Evolutionary conservation across 2,888 invertebrate genomes (phyloP).

Genomic region (Philonicus albiceps): DNA sequence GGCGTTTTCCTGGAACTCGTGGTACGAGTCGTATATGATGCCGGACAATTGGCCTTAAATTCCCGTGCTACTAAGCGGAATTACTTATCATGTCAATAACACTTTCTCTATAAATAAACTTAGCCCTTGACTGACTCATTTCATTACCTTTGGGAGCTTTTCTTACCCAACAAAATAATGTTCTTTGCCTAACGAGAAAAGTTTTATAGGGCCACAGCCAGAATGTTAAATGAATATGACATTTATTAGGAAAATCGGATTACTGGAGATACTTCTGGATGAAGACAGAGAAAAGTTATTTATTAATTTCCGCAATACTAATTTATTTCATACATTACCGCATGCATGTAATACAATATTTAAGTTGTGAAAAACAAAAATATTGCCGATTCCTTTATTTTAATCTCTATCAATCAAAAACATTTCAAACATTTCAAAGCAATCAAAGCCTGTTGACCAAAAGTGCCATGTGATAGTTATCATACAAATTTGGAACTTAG

Average conservation of each 20-base stretch:
- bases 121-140: slow-evolving; percentile 25
- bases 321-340: background rate
- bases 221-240: slow-evolving; percentile 28
- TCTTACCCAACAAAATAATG: slow-evolving; percentile 3
- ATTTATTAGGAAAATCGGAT: slow-evolving; percentile 29
- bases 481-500: too few species aligned
- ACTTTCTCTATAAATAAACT: slow-evolving; percentile 4
- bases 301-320: background rate
- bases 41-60: background rate
- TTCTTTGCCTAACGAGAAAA: slow-evolving; percentile 26
- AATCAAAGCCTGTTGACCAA: too few species aligned
- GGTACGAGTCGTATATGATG: background rate
- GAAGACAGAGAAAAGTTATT: background rate
- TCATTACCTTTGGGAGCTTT: slow-evolving; percentile 25
- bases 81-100: slow-evolving; percentile 12
- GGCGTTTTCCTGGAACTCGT: background rate
- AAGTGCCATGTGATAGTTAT: too few species aligned
- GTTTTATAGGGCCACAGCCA: slow-evolving; percentile 3
- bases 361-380: too few species aligned
- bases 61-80: background rate
- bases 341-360: too few species aligned
- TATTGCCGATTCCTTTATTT: too few species aligned
- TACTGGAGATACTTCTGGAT: background rate
- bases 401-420: too few species aligned
- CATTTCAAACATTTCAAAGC: too few species aligned